phyloP scores from a whole-genome alignment of 2,797 vertebrate species.

The Anguilla marmorata region DNA sequence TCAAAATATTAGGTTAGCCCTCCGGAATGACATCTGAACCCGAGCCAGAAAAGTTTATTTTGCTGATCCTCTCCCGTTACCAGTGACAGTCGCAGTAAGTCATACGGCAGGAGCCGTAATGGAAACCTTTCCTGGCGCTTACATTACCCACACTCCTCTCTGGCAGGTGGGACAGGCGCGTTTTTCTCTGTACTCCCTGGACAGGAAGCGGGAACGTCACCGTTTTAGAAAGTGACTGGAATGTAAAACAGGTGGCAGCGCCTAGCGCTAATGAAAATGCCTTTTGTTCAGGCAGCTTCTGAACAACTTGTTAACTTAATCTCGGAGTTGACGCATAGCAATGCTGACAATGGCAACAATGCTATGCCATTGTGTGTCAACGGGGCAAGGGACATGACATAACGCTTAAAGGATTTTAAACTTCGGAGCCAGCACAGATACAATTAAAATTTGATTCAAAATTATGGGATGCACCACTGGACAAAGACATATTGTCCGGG shows the following conservation, averaged over 20 bases:
- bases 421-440: neutral
- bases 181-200: neutral
- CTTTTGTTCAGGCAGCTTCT: slow-evolving; percentile 17
- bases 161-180: neutral
- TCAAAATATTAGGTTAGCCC: slow-evolving; percentile 46
- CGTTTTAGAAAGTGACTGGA: slow-evolving; percentile 24
- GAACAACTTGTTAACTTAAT: slow-evolving; percentile 3
- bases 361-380: neutral
- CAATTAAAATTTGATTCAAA: neutral
- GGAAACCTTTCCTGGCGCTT: neutral
- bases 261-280: slow-evolving; percentile 20
- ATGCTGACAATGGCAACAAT: neutral
- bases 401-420: neutral
- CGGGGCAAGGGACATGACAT: neutral
- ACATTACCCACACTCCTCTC: neutral
- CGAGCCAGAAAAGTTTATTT: slow-evolving; percentile 41
- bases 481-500: no score
- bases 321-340: neutral
- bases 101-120: neutral
- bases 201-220: neutral
- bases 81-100: slow-evolving; percentile 27
- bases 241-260: slow-evolving; percentile 10
- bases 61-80: slow-evolving; percentile 36
- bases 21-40: slow-evolving; percentile 44
- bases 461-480: no score